These are phyloP conservation scores for Phanerotoma sp. DNA, from an alignment of 2,888 invertebrate species.

Conservation along the genomic window DNA sequence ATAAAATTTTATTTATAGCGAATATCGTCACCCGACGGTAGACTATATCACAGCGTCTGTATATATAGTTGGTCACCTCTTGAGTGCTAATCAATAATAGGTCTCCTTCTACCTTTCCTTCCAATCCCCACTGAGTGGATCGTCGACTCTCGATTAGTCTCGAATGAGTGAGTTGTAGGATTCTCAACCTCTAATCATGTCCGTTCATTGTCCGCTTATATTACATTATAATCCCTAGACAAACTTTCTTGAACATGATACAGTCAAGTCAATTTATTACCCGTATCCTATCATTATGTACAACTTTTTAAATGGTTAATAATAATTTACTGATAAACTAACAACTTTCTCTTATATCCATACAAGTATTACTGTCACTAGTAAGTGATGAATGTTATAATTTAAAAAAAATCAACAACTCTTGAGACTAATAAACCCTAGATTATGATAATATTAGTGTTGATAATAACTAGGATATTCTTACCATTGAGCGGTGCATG, in stretches of 20 bases:
- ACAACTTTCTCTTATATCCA: too few species aligned
- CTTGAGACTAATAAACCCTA: too few species aligned
- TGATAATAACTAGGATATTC: neutral
- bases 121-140: neutral
- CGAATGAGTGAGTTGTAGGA: neutral
- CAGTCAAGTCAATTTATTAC: too few species aligned
- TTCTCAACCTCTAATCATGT: neutral
- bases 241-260: too few species aligned
- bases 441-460: neutral
- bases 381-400: too few species aligned
- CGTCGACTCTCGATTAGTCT: neutral
- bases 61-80: neutral
- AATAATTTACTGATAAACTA: too few species aligned
- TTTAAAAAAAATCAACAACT: too few species aligned
- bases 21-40: neutral
- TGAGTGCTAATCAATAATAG: neutral
- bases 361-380: too few species aligned
- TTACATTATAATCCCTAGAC: neutral
- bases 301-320: too few species aligned
- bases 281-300: too few species aligned
- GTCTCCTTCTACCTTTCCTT: neutral
- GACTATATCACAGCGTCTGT: neutral
- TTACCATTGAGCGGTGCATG: conserved; percentile 52
- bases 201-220: neutral
- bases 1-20: too few species aligned